Evolutionary conservation across 1,140 invertebrate species (phyloP).

Genomic region (Pogonomyrmex barbatus): DNA sequence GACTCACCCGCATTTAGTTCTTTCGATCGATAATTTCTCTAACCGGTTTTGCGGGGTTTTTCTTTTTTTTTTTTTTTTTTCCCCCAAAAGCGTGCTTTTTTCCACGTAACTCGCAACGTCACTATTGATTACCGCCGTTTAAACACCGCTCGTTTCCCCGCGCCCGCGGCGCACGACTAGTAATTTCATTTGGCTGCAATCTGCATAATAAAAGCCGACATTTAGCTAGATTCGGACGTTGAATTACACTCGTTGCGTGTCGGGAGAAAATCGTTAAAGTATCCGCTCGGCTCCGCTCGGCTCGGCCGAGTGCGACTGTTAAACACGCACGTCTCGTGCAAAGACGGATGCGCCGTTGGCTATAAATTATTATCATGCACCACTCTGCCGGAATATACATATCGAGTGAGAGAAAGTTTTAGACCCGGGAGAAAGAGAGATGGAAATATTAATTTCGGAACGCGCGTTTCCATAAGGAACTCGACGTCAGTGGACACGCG

Average conservation of each 20-base stretch:
- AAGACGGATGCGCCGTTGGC: constrained; percentile 32
- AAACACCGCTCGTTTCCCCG: constrained; percentile 44
- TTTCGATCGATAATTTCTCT: neutral
- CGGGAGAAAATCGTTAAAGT: constrained; percentile 56
- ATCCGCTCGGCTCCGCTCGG: constrained; percentile 18
- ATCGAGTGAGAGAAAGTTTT: constrained; percentile 53
- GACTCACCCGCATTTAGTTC: constrained; percentile 12
- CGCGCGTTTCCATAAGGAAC: neutral
- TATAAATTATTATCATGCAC: constrained; percentile 57
- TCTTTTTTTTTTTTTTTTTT: neutral
- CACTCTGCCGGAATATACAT: constrained; percentile 33
- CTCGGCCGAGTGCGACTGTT: constrained; percentile 9
- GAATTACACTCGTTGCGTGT: constrained; percentile 61
- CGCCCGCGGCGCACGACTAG: constrained; percentile 44
- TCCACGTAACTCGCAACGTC: constrained; percentile 43
- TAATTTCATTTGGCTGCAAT: constrained; percentile 63
- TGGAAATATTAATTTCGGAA: constrained; percentile 27
- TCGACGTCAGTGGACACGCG: constrained; percentile 7
- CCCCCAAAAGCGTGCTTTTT: constrained; percentile 14
- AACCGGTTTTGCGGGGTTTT: neutral
- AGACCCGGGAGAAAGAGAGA: neutral
- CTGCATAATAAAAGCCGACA: constrained; percentile 61
- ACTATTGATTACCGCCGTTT: constrained; percentile 52
- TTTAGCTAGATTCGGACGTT: constrained; percentile 63
- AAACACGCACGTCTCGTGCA: constrained; percentile 24